Conservation (phyloP, 1,140 invertebrate genomes). For the Marisa cornuarietis region DNA sequence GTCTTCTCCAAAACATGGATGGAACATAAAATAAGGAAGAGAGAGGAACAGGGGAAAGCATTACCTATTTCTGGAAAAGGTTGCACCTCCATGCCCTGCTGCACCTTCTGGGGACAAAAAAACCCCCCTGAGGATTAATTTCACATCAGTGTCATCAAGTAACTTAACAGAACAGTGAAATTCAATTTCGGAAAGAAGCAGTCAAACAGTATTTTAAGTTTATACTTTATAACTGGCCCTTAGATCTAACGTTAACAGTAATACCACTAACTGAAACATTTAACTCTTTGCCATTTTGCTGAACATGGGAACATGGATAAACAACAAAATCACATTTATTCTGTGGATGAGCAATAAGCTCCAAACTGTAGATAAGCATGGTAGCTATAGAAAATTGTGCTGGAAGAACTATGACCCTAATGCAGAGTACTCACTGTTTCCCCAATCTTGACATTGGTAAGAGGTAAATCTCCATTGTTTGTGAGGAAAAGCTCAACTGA, state of each 20-base stretch:
- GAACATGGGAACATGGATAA: too few species aligned
- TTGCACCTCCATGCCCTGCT: conserved; percentile 80
- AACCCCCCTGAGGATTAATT: background rate
- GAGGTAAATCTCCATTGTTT: conserved; percentile 77
- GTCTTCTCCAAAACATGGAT: background rate
- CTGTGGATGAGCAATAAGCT: too few species aligned
- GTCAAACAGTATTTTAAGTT: too few species aligned
- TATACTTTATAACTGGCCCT: too few species aligned
- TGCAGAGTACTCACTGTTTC: conserved; percentile 72
- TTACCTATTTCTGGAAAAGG: conserved; percentile 80
- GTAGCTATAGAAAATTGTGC: background rate
- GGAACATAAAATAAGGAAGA: background rate
- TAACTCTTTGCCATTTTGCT: too few species aligned
- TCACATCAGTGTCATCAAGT: too few species aligned
- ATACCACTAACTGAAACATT: too few species aligned
- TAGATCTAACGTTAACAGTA: too few species aligned
- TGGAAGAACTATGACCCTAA: background rate
- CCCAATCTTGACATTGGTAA: conserved; percentile 79
- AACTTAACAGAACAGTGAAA: too few species aligned
- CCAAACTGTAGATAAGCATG: too few species aligned
- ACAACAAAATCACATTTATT: too few species aligned
- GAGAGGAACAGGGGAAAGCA: conserved; percentile 19
- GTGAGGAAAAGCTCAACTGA: conserved; percentile 84
- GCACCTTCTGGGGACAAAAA: conserved; percentile 71
- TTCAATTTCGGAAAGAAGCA: too few species aligned